These are phyloP conservation scores for Platyura marginata DNA, from an alignment of 1,140 invertebrate species.

Conservation along the genomic window DNA sequence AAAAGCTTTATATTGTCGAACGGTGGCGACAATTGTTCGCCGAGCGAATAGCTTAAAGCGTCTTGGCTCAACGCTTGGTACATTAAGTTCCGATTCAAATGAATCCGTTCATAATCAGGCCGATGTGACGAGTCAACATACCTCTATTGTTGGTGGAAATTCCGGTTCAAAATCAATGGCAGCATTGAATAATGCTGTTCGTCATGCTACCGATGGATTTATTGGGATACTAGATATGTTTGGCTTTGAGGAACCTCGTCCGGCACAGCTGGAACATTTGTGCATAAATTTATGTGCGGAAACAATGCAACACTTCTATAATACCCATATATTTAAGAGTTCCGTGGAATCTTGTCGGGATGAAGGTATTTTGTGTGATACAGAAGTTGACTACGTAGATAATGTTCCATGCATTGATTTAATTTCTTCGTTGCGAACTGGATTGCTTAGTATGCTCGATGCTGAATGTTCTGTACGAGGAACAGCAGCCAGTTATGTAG, in stretches of 20 bases:
- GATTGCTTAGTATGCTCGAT: constrained; percentile 78
- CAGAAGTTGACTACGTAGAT: constrained; percentile 86
- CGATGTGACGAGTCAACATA: constrained; percentile 67
- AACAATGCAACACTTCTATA: constrained; percentile 96
- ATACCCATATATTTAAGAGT: constrained; percentile 90
- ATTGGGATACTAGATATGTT: constrained; percentile 94
- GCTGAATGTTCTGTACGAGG: constrained; percentile 79
- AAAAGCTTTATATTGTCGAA: constrained; percentile 84
- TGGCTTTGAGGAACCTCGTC: constrained; percentile 82
- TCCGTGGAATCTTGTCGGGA: constrained; percentile 84
- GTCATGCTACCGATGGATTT: constrained; percentile 87
- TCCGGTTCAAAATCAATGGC: constrained; percentile 81
- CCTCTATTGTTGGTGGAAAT: constrained; percentile 56
- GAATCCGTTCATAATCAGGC: constrained; percentile 81
- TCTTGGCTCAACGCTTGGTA: constrained; percentile 70
- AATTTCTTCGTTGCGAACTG: constrained; percentile 80
- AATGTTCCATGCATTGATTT: constrained; percentile 92
- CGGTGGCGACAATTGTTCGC: constrained; percentile 84
- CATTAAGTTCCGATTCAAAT: constrained; percentile 75
- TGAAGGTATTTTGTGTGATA: constrained; percentile 79
- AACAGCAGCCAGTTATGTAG: constrained; percentile 72
- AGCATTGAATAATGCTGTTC: constrained; percentile 74
- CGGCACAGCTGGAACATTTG: constrained; percentile 77
- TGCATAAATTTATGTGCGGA: constrained; percentile 92
- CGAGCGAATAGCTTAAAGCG: constrained; percentile 82